Evolutionary conservation across 2,113 vertebrate species (phyloP).

Genomic region (Pygoscelis antarcticus): DNA sequence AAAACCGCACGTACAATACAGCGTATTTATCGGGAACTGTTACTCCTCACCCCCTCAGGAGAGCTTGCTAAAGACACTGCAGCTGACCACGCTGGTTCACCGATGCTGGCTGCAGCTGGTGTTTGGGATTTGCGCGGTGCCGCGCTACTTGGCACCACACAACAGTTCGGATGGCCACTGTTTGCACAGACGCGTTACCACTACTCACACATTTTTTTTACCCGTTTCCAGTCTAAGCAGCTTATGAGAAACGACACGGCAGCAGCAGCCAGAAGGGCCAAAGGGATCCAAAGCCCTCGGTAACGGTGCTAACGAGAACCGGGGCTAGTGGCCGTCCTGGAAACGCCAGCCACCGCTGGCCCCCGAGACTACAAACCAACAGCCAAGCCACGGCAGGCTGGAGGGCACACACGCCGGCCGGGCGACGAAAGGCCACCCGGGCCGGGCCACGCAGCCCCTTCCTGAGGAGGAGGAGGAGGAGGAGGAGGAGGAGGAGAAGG

Average conservation of each 20-base stretch:
- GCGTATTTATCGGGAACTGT: fast-evolving
- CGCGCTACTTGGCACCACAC: fast-evolving
- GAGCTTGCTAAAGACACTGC: neutral
- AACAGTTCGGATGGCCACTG: fast-evolving
- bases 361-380: too few relatives aligned
- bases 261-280: too few relatives aligned
- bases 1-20: fast-evolving
- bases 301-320: fast-evolving
- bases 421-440: neutral
- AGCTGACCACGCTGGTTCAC: fast-evolving
- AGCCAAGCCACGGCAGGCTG: fast-evolving
- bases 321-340: fast-evolving
- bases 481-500: too few relatives aligned
- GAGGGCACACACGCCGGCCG: fast-evolving
- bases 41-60: too few relatives aligned
- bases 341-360: fast-evolving
- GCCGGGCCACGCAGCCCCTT: too few relatives aligned
- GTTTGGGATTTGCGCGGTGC: fast-evolving
- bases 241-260: neutral
- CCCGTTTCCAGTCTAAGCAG: fast-evolving
- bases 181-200: fast-evolving
- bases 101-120: fast-evolving
- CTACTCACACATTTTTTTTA: fast-evolving
- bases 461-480: too few relatives aligned
- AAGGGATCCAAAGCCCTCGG: neutral